Evolutionary conservation across 2,113 vertebrate species (phyloP).

Genomic region (Corythaixoides concolor): DNA sequence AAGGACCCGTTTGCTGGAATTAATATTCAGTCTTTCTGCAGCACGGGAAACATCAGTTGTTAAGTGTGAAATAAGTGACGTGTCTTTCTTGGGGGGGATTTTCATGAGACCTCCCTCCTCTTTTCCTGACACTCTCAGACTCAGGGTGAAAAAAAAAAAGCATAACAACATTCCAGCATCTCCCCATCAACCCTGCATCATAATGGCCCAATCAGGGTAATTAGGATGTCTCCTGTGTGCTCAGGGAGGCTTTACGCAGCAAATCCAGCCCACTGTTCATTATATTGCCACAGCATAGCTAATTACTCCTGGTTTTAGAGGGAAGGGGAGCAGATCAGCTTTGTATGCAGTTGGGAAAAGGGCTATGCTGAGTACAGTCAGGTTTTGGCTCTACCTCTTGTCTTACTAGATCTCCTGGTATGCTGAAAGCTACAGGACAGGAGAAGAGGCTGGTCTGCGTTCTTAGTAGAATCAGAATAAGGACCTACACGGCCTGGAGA

Average conservation of each 20-base stretch:
- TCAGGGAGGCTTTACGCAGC: slow-evolving; percentile 2
- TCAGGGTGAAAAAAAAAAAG: not conserved
- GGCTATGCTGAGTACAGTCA: not conserved
- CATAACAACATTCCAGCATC: slow-evolving; percentile 29
- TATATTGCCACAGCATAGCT: not conserved
- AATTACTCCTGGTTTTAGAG: not conserved
- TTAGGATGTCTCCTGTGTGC: slow-evolving; percentile 34
- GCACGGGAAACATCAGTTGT: slow-evolving; percentile 23
- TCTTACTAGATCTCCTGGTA: not conserved
- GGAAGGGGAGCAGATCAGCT: not conserved
- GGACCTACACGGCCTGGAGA: not conserved
- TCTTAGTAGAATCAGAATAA: not conserved
- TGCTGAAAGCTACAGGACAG: not conserved
- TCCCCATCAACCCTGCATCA: not conserved
- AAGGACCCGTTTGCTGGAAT: not conserved
- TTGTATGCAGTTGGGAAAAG: not conserved
- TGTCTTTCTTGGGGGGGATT: not conserved
- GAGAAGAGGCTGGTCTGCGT: not conserved
- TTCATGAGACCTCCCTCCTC: slow-evolving; percentile 14
- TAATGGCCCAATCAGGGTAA: slow-evolving; percentile 52
- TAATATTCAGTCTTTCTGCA: slow-evolving; percentile 8
- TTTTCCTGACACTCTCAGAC: not conserved
- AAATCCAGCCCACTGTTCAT: not conserved
- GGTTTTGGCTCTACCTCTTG: not conserved
- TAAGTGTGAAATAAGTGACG: slow-evolving; percentile 5